These are phyloP conservation scores for Vireo altiloquus DNA, from an alignment of 2,113 vertebrate genomes.

Conservation along the genomic window DNA sequence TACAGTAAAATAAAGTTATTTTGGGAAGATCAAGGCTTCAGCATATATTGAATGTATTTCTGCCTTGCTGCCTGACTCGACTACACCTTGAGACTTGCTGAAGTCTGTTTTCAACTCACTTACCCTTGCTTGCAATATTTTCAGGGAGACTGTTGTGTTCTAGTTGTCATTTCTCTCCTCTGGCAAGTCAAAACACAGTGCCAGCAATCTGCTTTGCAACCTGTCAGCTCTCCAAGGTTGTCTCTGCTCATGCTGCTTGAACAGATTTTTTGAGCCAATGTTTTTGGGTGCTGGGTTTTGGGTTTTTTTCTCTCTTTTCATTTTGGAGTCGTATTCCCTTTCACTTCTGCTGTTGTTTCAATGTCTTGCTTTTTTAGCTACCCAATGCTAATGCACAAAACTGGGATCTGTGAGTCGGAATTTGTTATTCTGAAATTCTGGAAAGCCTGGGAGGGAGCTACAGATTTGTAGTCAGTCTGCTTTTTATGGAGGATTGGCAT, in stretches of 20 bases:
- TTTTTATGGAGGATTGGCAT: not conserved
- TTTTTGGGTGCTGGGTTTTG: not conserved
- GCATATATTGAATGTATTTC: not conserved
- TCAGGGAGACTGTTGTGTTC: not conserved
- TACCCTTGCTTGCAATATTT: not conserved
- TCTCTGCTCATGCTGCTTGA: not conserved
- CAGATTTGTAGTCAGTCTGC: not conserved
- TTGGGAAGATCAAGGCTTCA: not conserved
- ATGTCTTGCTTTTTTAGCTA: not conserved
- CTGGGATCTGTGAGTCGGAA: not conserved
- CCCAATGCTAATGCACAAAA: not conserved
- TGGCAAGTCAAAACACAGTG: slow-evolving; percentile 4
- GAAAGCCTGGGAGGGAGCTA: not conserved
- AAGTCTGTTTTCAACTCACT: not conserved
- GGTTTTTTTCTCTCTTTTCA: not conserved
- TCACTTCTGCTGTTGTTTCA: not conserved
- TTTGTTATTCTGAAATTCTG: not conserved
- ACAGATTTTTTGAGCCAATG: not conserved
- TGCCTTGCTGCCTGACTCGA: not conserved
- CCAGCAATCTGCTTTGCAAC: slow-evolving; percentile 8
- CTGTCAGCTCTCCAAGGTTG: slow-evolving; percentile 8
- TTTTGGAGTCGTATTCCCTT: not conserved
- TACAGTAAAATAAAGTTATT: not conserved
- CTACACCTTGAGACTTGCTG: not conserved
- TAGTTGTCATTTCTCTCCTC: not conserved